These are phyloP conservation scores for Drosophila lacertosa DNA, from an alignment of 1,140 invertebrate species.

Conservation along the genomic window DNA sequence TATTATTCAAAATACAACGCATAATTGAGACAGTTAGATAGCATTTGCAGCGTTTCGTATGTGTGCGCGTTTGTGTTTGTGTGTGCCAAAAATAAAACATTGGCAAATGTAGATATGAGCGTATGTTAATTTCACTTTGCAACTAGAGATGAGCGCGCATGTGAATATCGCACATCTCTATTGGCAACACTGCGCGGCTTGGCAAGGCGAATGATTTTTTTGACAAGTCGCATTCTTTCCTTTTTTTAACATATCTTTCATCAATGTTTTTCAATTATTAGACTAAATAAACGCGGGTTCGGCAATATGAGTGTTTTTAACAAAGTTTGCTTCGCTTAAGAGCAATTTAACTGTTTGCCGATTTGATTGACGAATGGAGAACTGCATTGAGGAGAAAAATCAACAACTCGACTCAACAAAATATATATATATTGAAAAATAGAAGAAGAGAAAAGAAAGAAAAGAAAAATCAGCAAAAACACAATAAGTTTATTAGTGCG, in stretches of 20 bases:
- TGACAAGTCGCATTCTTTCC: slow-evolving; percentile 34
- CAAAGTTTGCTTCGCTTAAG: slow-evolving; percentile 15
- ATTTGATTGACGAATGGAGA: slow-evolving; percentile 27
- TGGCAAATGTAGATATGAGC: slow-evolving; percentile 21
- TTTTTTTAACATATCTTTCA: slow-evolving; percentile 15
- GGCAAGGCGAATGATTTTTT: slow-evolving; percentile 44
- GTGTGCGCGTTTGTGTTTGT: slow-evolving; percentile 4
- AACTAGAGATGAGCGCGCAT: slow-evolving; percentile 32
- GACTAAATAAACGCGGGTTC: slow-evolving; percentile 17
- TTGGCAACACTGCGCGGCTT: slow-evolving; percentile 45
- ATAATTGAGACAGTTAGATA: not conserved
- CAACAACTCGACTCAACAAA: slow-evolving; percentile 26
- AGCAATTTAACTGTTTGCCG: slow-evolving; percentile 33
- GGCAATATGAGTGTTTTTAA: slow-evolving; percentile 19
- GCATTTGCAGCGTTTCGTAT: not conserved
- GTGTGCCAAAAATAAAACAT: slow-evolving; percentile 41
- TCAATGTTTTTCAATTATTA: slow-evolving; percentile 14
- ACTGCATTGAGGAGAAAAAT: slow-evolving; percentile 33
- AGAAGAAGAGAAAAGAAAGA: not conserved
- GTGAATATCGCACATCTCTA: slow-evolving; percentile 45
- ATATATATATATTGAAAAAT: slow-evolving; percentile 1
- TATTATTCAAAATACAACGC: not conserved
- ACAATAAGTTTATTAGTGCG: slow-evolving; percentile 30
- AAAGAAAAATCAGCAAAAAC: slow-evolving; percentile 8
- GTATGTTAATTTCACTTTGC: slow-evolving; percentile 20